Base-by-base conservation (phyloP, 2,888 invertebrate genomes). In the Scaptomyza tumidula region DNA sequence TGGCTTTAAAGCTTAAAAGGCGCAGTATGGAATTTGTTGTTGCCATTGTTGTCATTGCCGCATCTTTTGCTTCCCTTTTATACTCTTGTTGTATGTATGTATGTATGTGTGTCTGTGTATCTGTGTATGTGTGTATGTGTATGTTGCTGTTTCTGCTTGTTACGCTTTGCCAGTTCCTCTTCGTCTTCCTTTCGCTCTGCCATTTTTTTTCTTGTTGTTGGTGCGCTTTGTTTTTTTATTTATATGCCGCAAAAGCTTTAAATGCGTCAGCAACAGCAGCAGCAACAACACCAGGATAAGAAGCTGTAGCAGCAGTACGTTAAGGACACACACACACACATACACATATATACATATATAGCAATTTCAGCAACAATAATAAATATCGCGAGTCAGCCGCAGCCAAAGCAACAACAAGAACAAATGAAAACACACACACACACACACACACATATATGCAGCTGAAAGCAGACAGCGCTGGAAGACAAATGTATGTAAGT, bases 351-450 rank as follows among this genome's bases (percentile, higher is more conserved):
- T 6, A 37, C n/a, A n/a, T n/a, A 6, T n/a, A 41, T 10, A 80
- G 84, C 86, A 86, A 83, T 83, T 83, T 83, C 84, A 86, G 78
- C 74, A 86, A 84, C 84, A 84, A 86, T 83, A 84, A 86, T 79
- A 84, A 86, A 83, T 83, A 83, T 85, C 82, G 82, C 85, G 85
- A 83, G 82, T 83, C 82, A 86, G 86, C 86, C 86, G 78, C 83
- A 84, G 78, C 78, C 70, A 79, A 77, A 82, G 63, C 77, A 77
- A 65, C 71, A 71, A 56, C 41, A 71, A 52, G 11, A 33, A 57
- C 71, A 61, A 50, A 64, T 44, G 35, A 61, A 64, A 61, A 46
- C 48, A 44, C 60, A 63, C 54, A 60, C 55, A 55, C 45, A 65
- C 55, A 58, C 13, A 24, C 24, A 35, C 14, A 24, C 29, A 43